A percentile compares a stretch with the other conserved stretches of the same genome.
Conservation (phyloP, 2,888 invertebrate species). For the Hipparchia semele region DNA sequence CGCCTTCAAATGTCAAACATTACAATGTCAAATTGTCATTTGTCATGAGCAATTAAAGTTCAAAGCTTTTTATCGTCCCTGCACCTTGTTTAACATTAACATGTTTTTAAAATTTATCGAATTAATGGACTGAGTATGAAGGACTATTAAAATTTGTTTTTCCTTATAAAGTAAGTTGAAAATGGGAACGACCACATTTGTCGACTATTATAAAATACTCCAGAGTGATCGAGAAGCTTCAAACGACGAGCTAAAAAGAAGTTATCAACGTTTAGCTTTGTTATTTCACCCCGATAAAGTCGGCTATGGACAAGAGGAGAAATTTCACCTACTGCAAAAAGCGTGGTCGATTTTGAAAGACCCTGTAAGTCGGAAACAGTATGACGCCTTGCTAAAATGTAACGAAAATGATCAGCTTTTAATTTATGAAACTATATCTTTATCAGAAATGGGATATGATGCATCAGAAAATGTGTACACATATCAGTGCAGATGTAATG, state of each 20-base stretch:
- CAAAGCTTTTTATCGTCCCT: no score
- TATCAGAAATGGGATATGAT: conserved; percentile 73
- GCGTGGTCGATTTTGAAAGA: conserved; percentile 89
- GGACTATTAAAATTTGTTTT: no score
- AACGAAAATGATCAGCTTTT: conserved; percentile 82
- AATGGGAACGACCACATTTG: conserved; percentile 26
- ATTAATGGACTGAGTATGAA: no score
- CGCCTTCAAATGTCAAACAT: no score
- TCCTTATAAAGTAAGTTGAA: not conserved
- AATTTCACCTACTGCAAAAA: conserved; percentile 80
- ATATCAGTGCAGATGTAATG: conserved; percentile 89
- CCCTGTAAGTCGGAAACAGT: conserved; percentile 83
- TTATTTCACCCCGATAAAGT: conserved; percentile 85
- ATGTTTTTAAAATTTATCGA: no score
- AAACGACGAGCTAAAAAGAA: conserved; percentile 83
- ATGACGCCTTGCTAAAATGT: conserved; percentile 85
- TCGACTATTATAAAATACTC: conserved; percentile 82
- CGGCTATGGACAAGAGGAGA: conserved; percentile 47
- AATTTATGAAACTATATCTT: conserved; percentile 83
- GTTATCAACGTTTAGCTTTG: conserved; percentile 83
- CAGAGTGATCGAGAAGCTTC: conserved; percentile 80
- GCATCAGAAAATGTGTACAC: conserved; percentile 60
- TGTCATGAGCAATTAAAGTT: no score
- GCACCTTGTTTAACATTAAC: no score
- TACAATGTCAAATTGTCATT: no score